Conservation (phyloP, 2,888 invertebrate species). For the Platycheirus albimanus region DNA sequence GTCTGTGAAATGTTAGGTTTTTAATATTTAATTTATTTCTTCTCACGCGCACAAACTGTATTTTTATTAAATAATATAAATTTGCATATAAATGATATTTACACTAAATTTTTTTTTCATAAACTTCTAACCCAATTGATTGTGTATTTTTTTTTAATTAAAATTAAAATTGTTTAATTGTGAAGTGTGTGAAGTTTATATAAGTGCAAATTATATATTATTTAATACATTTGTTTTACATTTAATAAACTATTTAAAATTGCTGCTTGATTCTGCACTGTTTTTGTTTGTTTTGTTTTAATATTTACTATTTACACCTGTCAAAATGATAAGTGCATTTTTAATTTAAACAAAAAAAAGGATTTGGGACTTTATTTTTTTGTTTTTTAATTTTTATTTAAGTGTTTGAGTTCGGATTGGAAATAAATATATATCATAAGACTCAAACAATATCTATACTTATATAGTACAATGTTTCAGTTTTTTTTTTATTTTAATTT, state of each 20-base stretch:
- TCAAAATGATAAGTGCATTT: conserved; percentile 8
- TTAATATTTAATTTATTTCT: not conserved
- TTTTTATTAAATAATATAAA: conserved; percentile 18
- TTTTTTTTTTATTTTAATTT: not conserved
- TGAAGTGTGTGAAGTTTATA: conserved; percentile 1
- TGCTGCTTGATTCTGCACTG: conserved; percentile 38
- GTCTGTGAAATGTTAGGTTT: conserved; percentile 11
- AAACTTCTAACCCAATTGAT: conserved; percentile 15
- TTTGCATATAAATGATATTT: conserved; percentile 52
- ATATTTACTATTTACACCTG: conserved; percentile 15
- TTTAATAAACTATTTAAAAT: conserved; percentile 25
- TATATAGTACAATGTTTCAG: not conserved
- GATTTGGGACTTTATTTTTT: conserved; percentile 4
- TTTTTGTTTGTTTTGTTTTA: not conserved
- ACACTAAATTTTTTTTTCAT: conserved; percentile 29
- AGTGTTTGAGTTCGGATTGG: conserved; percentile 68
- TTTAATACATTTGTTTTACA: not conserved
- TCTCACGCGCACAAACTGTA: not conserved
- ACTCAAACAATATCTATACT: conserved; percentile 64
- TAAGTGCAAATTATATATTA: conserved; percentile 9
- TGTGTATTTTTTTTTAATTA: too few species aligned
- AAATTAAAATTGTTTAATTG: too few species aligned
- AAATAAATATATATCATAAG: conserved; percentile 69
- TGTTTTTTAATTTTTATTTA: not conserved
- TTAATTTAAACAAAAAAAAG: conserved; percentile 1